phyloP scores from a whole-genome alignment of 2,797 vertebrate genomes.

The Crenichthys baileyi region DNA sequence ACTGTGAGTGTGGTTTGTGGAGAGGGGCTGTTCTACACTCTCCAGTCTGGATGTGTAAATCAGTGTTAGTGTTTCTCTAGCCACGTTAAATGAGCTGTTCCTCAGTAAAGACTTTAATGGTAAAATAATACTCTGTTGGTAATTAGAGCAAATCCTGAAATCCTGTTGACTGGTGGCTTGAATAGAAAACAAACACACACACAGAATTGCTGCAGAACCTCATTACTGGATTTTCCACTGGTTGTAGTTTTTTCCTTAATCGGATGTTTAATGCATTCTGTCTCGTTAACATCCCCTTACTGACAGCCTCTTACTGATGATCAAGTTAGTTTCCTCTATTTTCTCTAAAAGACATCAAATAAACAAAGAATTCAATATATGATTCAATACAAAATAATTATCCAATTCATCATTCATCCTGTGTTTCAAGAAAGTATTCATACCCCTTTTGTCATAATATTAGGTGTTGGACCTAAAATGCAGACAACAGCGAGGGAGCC shows the following conservation, averaged over 20 bases:
- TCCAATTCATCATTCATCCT: background rate
- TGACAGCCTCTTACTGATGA: conserved; percentile 71
- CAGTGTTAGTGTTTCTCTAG: conserved; percentile 27
- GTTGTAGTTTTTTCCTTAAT: conserved; percentile 75
- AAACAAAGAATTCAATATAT: background rate
- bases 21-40: conserved; percentile 4
- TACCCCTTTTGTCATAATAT: background rate
- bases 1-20: conserved; percentile 39
- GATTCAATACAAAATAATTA: background rate
- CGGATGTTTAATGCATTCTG: conserved; percentile 63
- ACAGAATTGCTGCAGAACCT: conserved; percentile 67
- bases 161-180: conserved; percentile 19
- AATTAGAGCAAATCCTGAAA: conserved; percentile 45
- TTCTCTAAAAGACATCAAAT: conserved; percentile 76
- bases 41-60: conserved; percentile 28
- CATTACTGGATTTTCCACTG: conserved; percentile 71
- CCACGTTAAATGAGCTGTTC: conserved; percentile 20
- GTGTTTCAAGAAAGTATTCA: background rate
- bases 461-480: no score
- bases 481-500: no score
- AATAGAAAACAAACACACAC: conserved; percentile 12
- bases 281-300: conserved; percentile 48
- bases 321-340: conserved; percentile 75
- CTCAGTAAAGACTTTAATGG: conserved; percentile 36
- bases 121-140: conserved; percentile 26